Evolutionary conservation across 1,140 invertebrate genomes (phyloP).

Genomic region (Drosophila serrata): DNA sequence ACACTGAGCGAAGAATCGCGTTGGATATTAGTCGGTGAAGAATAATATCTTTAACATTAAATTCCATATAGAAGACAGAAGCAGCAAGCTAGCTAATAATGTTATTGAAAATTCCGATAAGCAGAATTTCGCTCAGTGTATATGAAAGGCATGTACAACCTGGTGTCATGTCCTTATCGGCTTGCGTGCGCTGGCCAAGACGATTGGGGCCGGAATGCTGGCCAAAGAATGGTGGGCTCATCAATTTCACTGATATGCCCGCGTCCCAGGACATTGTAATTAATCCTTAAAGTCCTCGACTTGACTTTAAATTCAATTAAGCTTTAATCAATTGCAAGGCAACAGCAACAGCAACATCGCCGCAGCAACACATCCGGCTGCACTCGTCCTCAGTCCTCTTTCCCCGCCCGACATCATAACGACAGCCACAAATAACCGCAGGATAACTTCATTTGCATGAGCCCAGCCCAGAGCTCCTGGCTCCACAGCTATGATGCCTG

Average conservation of each 20-base stretch:
- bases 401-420: constrained; percentile 67
- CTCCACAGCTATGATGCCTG: constrained; percentile 11
- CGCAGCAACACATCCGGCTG: constrained; percentile 50
- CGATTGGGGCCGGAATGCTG: constrained; percentile 43
- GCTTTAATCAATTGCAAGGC: constrained; percentile 74
- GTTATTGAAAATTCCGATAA: too few species aligned
- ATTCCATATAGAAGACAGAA: neutral
- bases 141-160: neutral
- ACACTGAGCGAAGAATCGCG: neutral
- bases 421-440: constrained; percentile 82
- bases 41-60: neutral
- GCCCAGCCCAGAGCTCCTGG: constrained; percentile 21
- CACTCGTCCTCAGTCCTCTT: constrained; percentile 1
- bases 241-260: constrained; percentile 43
- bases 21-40: neutral
- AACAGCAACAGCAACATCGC: constrained; percentile 19
- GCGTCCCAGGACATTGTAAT: constrained; percentile 33
- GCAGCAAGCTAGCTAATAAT: neutral
- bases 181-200: constrained; percentile 62
- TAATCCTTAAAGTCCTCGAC: constrained; percentile 60
- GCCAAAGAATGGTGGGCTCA: constrained; percentile 38
- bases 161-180: constrained; percentile 54
- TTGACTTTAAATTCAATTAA: constrained; percentile 75
- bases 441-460: constrained; percentile 83
- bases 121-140: neutral